Conservation (phyloP, 2,888 invertebrate species). For the Odontocerum albicorne region DNA sequence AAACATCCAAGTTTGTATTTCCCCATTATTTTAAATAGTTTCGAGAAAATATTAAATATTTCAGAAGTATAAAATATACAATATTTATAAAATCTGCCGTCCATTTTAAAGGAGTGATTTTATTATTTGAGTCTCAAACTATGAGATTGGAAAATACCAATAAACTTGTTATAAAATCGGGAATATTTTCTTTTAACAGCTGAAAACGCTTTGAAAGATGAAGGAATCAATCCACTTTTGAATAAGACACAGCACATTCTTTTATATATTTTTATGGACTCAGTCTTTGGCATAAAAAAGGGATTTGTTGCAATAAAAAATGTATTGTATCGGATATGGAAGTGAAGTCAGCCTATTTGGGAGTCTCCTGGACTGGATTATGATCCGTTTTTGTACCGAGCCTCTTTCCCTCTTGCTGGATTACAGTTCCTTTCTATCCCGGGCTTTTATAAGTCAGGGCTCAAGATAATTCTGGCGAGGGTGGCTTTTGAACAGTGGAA, state of each 20-base stretch:
- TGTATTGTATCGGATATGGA: constrained; percentile 22
- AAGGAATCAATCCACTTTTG: too few species aligned
- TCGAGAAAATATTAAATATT: too few species aligned
- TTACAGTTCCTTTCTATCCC: constrained; percentile 1
- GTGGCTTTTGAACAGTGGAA: constrained; percentile 15
- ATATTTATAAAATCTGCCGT: too few species aligned
- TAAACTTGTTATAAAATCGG: too few species aligned
- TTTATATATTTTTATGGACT: constrained; percentile 10
- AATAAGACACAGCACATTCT: neutral
- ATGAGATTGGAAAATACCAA: too few species aligned
- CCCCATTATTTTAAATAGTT: too few species aligned
- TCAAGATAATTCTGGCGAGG: constrained; percentile 16
- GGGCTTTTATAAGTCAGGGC: constrained; percentile 4
- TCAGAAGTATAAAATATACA: too few species aligned
- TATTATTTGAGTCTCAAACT: too few species aligned
- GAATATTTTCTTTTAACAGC: too few species aligned
- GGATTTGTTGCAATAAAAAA: constrained; percentile 24
- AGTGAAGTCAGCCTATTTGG: constrained; percentile 21
- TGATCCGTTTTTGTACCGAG: constrained; percentile 6
- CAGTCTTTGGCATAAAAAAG: constrained; percentile 19
- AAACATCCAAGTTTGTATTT: too few species aligned
- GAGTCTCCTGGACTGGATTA: constrained; percentile 19
- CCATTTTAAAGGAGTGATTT: too few species aligned
- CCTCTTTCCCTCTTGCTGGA: constrained; percentile 9
- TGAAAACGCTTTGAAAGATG: too few species aligned